Evolutionary conservation across 2,113 vertebrate genomes (phyloP).

Genomic region (Pao palembangensis): DNA sequence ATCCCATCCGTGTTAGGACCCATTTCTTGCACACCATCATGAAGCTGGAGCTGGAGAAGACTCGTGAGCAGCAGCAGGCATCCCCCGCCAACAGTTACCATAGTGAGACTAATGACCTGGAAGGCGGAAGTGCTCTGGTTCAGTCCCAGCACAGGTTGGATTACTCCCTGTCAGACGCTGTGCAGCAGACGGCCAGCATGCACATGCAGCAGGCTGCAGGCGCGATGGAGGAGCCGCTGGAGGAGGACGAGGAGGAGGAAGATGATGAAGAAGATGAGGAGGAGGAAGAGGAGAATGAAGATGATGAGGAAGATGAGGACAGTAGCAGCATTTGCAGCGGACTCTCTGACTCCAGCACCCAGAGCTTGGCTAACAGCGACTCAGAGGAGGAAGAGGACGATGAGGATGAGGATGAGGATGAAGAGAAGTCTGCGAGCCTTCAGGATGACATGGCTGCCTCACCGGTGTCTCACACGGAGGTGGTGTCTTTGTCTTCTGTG

Average conservation of each 20-base stretch:
- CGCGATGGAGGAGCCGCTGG: slow-evolving; percentile 84
- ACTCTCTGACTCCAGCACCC: slow-evolving; percentile 94
- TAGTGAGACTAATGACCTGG: slow-evolving; percentile 76
- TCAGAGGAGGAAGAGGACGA: slow-evolving; percentile 87
- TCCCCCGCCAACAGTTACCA: slow-evolving; percentile 84
- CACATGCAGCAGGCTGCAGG: slow-evolving; percentile 86
- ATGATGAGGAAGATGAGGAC: slow-evolving; percentile 86
- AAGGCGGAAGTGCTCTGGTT: slow-evolving; percentile 76
- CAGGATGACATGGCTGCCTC: slow-evolving; percentile 71
- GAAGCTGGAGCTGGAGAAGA: slow-evolving; percentile 98
- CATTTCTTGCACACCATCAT: slow-evolving; percentile 99
- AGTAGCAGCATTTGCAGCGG: slow-evolving; percentile 95
- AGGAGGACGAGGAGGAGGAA: slow-evolving; percentile 84
- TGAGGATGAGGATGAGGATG: slow-evolving; percentile 82
- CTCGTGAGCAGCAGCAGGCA: slow-evolving; percentile 86
- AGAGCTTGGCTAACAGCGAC: slow-evolving; percentile 92
- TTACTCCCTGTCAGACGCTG: slow-evolving; percentile 81
- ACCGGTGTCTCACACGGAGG: slow-evolving; percentile 70
- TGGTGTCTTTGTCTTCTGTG: slow-evolving; percentile 84
- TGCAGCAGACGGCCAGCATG: slow-evolving; percentile 82
- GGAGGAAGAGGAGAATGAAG: slow-evolving; percentile 75
- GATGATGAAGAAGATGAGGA: slow-evolving; percentile 66
- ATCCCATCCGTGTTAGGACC: slow-evolving; percentile 98
- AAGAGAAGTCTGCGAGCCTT: slow-evolving; percentile 82
- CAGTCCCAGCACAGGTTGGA: slow-evolving; percentile 82